Conservation (phyloP, 2,113 vertebrate genomes). For the Chroicocephalus ridibundus region DNA sequence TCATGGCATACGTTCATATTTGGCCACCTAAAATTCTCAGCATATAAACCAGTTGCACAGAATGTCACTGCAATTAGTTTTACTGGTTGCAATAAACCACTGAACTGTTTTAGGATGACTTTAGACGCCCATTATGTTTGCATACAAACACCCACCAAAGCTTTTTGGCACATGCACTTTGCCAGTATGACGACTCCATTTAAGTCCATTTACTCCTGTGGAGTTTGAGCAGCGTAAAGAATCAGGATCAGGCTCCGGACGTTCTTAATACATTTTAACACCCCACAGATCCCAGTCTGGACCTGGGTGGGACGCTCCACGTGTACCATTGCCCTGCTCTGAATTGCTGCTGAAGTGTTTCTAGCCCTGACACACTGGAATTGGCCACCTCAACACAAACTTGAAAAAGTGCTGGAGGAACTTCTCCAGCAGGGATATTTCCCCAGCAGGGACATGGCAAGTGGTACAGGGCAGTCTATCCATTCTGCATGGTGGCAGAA, state of each 20-base stretch:
- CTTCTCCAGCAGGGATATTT: not conserved
- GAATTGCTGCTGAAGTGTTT: not conserved
- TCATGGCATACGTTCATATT: fast-evolving
- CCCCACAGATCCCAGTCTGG: not conserved
- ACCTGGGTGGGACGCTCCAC: fast-evolving
- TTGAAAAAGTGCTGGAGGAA: not conserved
- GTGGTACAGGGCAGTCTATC: not conserved
- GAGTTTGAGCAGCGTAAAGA: fast-evolving
- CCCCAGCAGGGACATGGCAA: not conserved
- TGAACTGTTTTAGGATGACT: not conserved
- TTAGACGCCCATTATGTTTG: not conserved
- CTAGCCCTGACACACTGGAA: not conserved
- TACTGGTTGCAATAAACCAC: not conserved
- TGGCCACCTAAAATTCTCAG: not conserved
- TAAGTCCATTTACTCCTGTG: not conserved
- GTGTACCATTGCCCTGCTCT: fast-evolving
- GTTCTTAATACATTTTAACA: fast-evolving
- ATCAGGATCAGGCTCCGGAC: not conserved
- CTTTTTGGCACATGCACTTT: fast-evolving
- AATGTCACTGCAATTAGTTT: not conserved
- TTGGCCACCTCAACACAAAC: not conserved
- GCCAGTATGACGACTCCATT: not conserved
- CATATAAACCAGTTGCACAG: no score
- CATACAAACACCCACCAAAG: not conserved
- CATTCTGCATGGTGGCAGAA: not conserved